Evolutionary conservation across 1,140 invertebrate species (phyloP), one percentile per base, ranked within the genome.

Genomic region (Melitaea cinxia): DNA sequence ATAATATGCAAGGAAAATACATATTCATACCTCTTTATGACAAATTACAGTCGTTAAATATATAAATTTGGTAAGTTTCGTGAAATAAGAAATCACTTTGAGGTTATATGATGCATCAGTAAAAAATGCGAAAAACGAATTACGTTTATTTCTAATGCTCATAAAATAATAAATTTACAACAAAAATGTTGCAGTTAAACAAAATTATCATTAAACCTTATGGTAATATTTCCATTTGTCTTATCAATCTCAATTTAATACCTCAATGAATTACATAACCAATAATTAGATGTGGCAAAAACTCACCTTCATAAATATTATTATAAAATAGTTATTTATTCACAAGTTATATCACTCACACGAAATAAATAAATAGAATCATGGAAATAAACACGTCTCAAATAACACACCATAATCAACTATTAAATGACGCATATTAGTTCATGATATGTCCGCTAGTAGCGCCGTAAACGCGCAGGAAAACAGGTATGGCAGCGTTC

Each of bases 241-340:
- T 78, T 61, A 74, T 69, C 70, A 71, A 56, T 39, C 62, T 45
- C 55, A n/a, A 45, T 58, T 77, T 37, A 54, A 35, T 35, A 37
- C 21, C 28, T 56, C 24, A 60, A 57, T 72, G 73, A 45, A 74
- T 88, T 88, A 88, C 75, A 85, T 88, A 88, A 88, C 66, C 65
- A 62, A 60, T 65, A 63, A 67, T 67, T 64, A 53, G 59, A 58
- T 26, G 61, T 60, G 21, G 21, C 15, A 60, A 72, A 53, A 64
- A 79, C 85, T 85, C 80, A 88, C 85, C 85, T 83, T 77, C 21
- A 42, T 39, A 50, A 50, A 55, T 17, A 24, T 47, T 35, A 59
- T 49, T 56, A 59, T 42, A 23, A 66, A 23, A 14, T 47, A 33
- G 9, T 33, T 21, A 17, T 54, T 55, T 37, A 14, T 21, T 45